Evolutionary conservation across 2,797 vertebrate species (phyloP).

Genomic region (Clarias platycephalus): DNA sequence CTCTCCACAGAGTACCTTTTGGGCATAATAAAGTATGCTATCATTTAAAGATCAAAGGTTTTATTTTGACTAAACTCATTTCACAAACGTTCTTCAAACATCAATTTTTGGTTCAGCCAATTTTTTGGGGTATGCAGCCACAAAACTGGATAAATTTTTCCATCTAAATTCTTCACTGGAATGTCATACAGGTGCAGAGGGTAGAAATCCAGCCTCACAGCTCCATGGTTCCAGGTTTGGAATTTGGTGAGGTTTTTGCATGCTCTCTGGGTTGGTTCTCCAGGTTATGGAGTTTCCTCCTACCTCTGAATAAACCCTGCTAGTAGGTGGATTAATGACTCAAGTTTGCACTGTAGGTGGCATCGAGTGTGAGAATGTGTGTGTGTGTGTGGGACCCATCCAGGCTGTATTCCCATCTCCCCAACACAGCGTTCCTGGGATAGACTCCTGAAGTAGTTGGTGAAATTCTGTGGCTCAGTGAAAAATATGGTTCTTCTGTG

Average conservation of each 20-base stretch:
- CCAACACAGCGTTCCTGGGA: not conserved
- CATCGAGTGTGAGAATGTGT: not conserved
- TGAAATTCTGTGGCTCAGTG: too few relatives aligned
- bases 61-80: not conserved
- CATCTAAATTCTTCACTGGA: not conserved
- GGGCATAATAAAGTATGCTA: too few relatives aligned
- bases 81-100: not conserved
- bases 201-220: too few relatives aligned
- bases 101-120: not conserved
- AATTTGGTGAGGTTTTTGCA: not conserved
- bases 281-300: not conserved
- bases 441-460: not conserved
- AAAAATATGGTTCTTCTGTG: not conserved
- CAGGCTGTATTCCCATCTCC: not conserved
- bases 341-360: not conserved
- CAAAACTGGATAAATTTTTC: not conserved
- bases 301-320: not conserved
- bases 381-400: not conserved
- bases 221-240: not conserved
- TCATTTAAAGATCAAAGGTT: not conserved
- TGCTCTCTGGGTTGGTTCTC: not conserved
- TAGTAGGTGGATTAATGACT: not conserved
- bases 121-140: not conserved
- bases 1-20: too few relatives aligned
- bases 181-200: not conserved